Evolutionary conservation across 2,797 vertebrate genomes (phyloP).

Genomic region (Hippoglossus hippoglossus): DNA sequence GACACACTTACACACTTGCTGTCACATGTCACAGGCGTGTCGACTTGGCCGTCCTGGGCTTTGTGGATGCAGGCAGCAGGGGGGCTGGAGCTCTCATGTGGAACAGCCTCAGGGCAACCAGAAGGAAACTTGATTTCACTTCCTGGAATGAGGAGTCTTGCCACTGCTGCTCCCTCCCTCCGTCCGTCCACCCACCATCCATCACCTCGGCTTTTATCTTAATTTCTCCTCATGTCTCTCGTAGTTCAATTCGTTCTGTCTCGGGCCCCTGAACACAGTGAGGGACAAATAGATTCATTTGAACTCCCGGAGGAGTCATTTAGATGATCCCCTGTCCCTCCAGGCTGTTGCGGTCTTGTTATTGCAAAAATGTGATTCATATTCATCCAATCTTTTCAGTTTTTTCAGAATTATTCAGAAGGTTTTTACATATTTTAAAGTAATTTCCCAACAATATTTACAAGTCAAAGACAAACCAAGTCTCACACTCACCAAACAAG

Average conservation of each 20-base stretch:
- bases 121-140: conserved; percentile 64
- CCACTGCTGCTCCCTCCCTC: conserved; percentile 42
- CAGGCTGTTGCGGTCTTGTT: neutral
- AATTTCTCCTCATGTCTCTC: conserved; percentile 7
- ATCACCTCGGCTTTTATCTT: conserved; percentile 59
- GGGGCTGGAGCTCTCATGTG: conserved; percentile 57
- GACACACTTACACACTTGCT: neutral
- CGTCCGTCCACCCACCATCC: conserved; percentile 46
- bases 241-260: conserved; percentile 4
- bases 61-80: conserved; percentile 31
- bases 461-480: too few relatives aligned
- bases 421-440: too few relatives aligned
- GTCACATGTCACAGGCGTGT: conserved; percentile 58
- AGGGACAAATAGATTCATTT: neutral
- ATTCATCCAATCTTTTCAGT: neutral
- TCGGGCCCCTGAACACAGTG: conserved; percentile 17
- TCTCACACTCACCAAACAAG: neutral
- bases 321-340: neutral
- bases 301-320: neutral
- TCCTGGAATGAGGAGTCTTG: conserved; percentile 66
- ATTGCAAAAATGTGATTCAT: neutral
- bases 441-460: too few relatives aligned
- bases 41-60: conserved; percentile 28
- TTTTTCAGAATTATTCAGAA: neutral
- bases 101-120: conserved; percentile 66